Evolutionary conservation across 64 coral and sea anemone genomes (phyloP), one percentile per base, ranked within the genome.

Genomic region (Catalaphyllia jardinei): DNA sequence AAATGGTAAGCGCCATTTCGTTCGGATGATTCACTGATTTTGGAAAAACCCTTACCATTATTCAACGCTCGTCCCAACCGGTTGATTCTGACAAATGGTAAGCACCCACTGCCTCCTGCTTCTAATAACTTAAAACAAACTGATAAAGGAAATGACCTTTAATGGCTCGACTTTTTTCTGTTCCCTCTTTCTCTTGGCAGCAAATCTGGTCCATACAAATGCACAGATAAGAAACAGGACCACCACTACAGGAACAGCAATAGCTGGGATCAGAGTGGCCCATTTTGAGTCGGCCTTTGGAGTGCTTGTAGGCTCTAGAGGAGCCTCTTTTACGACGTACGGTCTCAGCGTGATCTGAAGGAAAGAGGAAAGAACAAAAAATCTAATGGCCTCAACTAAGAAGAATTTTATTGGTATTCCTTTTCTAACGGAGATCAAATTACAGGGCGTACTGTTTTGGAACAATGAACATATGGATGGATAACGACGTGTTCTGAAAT

Each of bases 301-400:
- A 12, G 33, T 7, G 8, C 15, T 33, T 85, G 62, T 71, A n/a
- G 65, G 65, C 65, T 27, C 65, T 10, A 71, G 31, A 31, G 31
- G 31, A 4, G 62, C 31, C 3, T 85, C 63, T 51, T 51, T 85
- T 19, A 85, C 62, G 3, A 69, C 35, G 22, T 85, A 85, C 0
- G 81, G 81, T 27, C 81, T 30, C 30, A 85, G 29, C 33, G 81
- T 85, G 8, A 85, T 60, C 81, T 85, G 4, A 50, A 71, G 49
- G 4, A n/a, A 71, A 76, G 4, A n/a, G 33, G 33, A 35, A 35
- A 35, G 33, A 71, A 71, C 7, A 50, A 2, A 63, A 8, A 50
- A 50, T 16, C 2, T 25, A 35, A 64, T 5, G 25, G 54, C 15
- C 15, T 57, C 11, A 57, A 57, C 54, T 57, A 57, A 12, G 54